Base-by-base conservation (phyloP, 2,888 invertebrate species). In the Dione juno region DNA sequence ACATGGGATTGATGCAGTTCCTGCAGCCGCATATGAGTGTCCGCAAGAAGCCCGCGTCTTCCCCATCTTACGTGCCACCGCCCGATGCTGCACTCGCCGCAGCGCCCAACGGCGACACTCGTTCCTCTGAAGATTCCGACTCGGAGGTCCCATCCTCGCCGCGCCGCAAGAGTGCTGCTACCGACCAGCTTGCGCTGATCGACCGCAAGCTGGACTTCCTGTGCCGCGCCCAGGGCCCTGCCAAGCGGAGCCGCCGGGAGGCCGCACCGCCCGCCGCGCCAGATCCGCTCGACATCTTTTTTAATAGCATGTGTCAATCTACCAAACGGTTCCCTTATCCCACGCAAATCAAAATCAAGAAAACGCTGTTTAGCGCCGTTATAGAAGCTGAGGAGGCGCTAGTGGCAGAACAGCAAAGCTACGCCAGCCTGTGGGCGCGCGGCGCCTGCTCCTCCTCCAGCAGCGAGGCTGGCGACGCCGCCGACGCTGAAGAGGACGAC, bases 261-360 rank as follows among this genome's bases (percentile, higher is more conserved):
- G 67, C 59, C 58, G 65, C 74, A 63, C 70, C 75, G 57, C 70
- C 75, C 74, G 66, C 74, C 71, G 66, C 43, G 67, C 70, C 71
- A 71, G 75, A 74, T 59, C 72, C 75, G 43, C 72, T 75, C 43
- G 91, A 91, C 80, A 88, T 88, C 71, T 92, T 92, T 83, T 92
- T 92, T 83, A 88, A 85, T 81, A 83, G 91, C 84, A 92, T 92
- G 92, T 92, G 92, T 79, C 90, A 92, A 81, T 84, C 89, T 59
- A 89, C 92, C 45, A 90, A 90, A 81, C 85, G 92, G 45, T 82
- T 92, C 74, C 88, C 92, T 16, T 90, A 86, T 77, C 86, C 85
- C 37, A 83, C 89, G 71, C 92, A 92, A 81, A 86, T 92, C 73
- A 84, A 85, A 77, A 89, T 92, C 75, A 92, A 91, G 82, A 82